Evolutionary conservation across 2,797 vertebrate genomes (phyloP).

Genomic region (Leptoclinus maculatus): DNA sequence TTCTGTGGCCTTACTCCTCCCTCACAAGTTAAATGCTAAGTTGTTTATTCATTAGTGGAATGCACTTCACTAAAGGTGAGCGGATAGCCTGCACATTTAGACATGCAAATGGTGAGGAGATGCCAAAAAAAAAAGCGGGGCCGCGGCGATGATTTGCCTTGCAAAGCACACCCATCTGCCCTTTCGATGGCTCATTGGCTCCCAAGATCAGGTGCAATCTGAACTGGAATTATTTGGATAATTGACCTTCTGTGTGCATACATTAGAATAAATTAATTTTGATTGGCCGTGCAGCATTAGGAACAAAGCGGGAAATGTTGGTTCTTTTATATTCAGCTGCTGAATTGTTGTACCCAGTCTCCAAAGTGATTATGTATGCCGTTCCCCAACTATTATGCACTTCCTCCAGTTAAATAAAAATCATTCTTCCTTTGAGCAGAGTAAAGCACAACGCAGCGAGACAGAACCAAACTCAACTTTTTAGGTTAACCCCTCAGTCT

Average conservation of each 20-base stretch:
- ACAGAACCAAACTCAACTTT: constrained; percentile 38
- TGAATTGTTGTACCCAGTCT: constrained; percentile 80
- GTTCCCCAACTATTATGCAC: constrained; percentile 74
- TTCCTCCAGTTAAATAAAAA: constrained; percentile 77
- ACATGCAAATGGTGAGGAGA: constrained; percentile 67
- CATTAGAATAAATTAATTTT: constrained; percentile 90
- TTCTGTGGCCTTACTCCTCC: constrained; percentile 13
- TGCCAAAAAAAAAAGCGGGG: constrained; percentile 53
- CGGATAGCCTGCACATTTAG: constrained; percentile 53
- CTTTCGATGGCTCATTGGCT: constrained; percentile 86
- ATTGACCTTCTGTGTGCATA: constrained; percentile 89
- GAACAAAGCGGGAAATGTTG: constrained; percentile 82
- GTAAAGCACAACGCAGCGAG: constrained; percentile 17
- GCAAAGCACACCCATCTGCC: constrained; percentile 84
- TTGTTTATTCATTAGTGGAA: constrained; percentile 65
- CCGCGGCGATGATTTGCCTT: constrained; percentile 75
- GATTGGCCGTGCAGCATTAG: constrained; percentile 83
- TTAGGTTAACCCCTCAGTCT: constrained; percentile 20
- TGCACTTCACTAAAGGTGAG: constrained; percentile 54
- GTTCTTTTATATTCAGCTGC: constrained; percentile 79
- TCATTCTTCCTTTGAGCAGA: constrained; percentile 61
- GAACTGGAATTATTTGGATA: constrained; percentile 88
- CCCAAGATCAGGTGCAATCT: constrained; percentile 82
- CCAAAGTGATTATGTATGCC: constrained; percentile 81
- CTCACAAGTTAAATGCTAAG: constrained; percentile 50